Conservation (phyloP, 2,113 vertebrate genomes). For the Pedionomus torquatus region DNA sequence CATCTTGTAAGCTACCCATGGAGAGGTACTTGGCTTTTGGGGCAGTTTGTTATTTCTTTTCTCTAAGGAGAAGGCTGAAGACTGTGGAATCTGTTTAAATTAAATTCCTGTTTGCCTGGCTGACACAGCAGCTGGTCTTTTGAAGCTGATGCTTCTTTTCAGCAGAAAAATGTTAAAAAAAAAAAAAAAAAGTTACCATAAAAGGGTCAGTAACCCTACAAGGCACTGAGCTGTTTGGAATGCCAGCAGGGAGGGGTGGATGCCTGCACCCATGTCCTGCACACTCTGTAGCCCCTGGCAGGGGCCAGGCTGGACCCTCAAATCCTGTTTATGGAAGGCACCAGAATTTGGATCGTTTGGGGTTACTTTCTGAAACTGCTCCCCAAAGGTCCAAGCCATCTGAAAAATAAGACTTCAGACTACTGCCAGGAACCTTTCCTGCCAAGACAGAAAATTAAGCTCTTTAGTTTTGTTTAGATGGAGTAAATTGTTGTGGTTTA, state of each 20-base stretch:
- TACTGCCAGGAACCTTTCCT: not conserved
- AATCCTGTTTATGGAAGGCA: not conserved
- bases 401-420: not conserved
- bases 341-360: not conserved
- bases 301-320: not conserved
- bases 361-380: not conserved
- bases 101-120: not conserved
- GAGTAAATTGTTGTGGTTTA: not conserved
- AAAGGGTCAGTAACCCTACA: not conserved
- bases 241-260: not conserved
- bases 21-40: not conserved
- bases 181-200: not conserved
- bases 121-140: not conserved
- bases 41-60: not conserved
- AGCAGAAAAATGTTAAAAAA: not conserved
- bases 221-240: not conserved
- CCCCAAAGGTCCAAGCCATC: not conserved
- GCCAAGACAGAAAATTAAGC: not conserved
- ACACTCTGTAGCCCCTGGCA: rapidly evolving
- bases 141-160: not conserved
- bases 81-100: not conserved
- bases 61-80: not conserved
- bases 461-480: not conserved
- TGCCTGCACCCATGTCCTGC: rapidly evolving
- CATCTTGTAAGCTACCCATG: not conserved